Conservation (phyloP, 2,113 vertebrate species). For the Ciconia maguari region DNA sequence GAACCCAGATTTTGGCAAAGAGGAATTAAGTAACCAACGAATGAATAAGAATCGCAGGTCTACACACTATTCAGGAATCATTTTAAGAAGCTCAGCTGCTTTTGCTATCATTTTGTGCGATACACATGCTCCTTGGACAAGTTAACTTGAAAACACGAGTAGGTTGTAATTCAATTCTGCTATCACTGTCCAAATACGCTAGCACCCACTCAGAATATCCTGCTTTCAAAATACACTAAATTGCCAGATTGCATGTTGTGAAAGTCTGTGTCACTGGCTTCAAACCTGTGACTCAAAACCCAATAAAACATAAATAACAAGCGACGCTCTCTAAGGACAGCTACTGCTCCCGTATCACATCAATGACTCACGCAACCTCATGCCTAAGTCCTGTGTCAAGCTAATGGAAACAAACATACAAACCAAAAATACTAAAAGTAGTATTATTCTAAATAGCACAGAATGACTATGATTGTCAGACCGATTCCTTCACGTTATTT, state of each 20-base stretch:
- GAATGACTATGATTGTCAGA: background rate
- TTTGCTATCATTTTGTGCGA: background rate
- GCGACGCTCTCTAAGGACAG: background rate
- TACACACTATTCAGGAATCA: fast-evolving
- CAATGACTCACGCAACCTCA: slow-evolving; percentile 1
- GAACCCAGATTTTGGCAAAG: background rate
- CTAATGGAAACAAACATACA: background rate
- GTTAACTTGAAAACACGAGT: background rate
- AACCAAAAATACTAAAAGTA: background rate
- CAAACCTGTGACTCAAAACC: background rate
- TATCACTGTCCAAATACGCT: background rate
- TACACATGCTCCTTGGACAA: background rate
- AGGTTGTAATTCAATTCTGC: background rate
- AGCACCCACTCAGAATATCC: background rate
- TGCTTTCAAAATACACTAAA: background rate
- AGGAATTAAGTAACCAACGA: background rate
- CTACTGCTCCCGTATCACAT: background rate
- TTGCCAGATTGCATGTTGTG: background rate
- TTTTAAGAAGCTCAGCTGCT: background rate
- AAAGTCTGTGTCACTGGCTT: background rate
- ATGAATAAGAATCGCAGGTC: background rate
- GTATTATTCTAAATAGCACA: background rate
- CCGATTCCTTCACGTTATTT: background rate
- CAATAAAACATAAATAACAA: background rate
- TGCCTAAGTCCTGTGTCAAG: slow-evolving; percentile 8